These are phyloP conservation scores for Chalcis sispes DNA, from an alignment of 2,888 invertebrate genomes.

Conservation along the genomic window DNA sequence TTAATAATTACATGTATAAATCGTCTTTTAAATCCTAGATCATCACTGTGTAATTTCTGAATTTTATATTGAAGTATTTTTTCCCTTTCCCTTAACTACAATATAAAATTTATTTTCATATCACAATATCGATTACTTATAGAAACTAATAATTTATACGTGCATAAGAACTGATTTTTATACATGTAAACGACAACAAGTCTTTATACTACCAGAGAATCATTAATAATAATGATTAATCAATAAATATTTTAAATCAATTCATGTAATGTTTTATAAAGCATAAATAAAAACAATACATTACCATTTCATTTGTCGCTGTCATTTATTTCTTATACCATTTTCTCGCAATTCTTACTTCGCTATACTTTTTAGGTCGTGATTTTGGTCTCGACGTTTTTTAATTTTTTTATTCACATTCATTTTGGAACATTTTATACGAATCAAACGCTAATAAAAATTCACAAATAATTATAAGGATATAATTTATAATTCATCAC, in stretches of 20 bases:
- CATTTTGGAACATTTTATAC: not conserved
- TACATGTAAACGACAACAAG: conserved; percentile 21
- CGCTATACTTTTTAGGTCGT: conserved; percentile 33
- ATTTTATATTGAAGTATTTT: conserved; percentile 39
- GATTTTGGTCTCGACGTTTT: not conserved
- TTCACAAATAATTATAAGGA: conserved; percentile 19
- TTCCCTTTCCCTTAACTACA: not conserved
- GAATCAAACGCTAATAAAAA: not conserved
- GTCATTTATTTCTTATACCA: conserved; percentile 53
- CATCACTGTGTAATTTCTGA: conserved; percentile 22
- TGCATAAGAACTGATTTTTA: conserved; percentile 16
- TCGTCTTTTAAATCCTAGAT: too few species aligned
- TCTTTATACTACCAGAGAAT: conserved; percentile 23
- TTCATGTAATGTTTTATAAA: conserved; percentile 58
- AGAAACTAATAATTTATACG: not conserved
- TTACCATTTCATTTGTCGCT: conserved; percentile 45
- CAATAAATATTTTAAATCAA: conserved; percentile 27
- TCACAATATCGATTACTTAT: conserved; percentile 13
- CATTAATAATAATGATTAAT: conserved; percentile 36
- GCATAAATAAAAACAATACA: conserved; percentile 57
- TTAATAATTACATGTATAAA: conserved; percentile 22
- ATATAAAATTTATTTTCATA: conserved; percentile 18
- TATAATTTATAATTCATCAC: conserved; percentile 22
- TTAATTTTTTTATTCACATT: conserved; percentile 6
- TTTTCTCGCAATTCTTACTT: conserved; percentile 23